These are phyloP conservation scores for Microchirus variegatus DNA, from an alignment of 2,797 vertebrate species.

Conservation along the genomic window DNA sequence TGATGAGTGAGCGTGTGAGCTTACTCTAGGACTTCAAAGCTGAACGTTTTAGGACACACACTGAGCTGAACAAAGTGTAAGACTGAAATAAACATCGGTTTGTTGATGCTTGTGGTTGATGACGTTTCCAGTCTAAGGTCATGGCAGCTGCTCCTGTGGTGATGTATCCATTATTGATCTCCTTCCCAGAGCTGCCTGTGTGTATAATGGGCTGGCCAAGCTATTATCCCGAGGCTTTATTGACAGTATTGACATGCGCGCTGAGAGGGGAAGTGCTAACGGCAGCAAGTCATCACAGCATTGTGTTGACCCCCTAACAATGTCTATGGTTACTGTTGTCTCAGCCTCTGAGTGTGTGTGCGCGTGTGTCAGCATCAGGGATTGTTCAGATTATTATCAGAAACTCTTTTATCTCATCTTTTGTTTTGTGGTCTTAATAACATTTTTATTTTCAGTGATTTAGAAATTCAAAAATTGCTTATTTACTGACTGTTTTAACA, in stretches of 20 bases:
- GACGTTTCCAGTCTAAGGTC: slow-evolving; percentile 66
- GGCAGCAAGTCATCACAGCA: slow-evolving; percentile 60
- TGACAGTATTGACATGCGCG: slow-evolving; percentile 75
- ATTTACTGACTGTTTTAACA: too few relatives aligned
- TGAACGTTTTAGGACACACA: background rate
- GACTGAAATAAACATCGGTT: slow-evolving; percentile 54
- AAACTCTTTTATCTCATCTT: too few relatives aligned
- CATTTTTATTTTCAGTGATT: too few relatives aligned
- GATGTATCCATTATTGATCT: slow-evolving; percentile 76
- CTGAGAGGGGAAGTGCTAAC: slow-evolving; percentile 75
- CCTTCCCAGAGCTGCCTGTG: slow-evolving; percentile 71
- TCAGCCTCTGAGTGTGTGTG: background rate
- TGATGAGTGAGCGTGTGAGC: background rate
- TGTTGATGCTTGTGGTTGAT: slow-evolving; percentile 51
- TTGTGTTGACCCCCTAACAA: slow-evolving; percentile 56
- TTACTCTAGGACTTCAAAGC: slow-evolving; percentile 15
- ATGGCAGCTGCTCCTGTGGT: slow-evolving; percentile 64
- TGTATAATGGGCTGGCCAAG: slow-evolving; percentile 75
- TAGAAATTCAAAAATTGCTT: too few relatives aligned
- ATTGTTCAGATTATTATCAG: too few relatives aligned
- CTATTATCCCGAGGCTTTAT: slow-evolving; percentile 79
- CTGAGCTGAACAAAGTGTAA: slow-evolving; percentile 2
- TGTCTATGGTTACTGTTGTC: slow-evolving; percentile 15
- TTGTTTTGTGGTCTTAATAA: too few relatives aligned
- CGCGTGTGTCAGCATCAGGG: background rate